These are phyloP conservation scores for Ceyx margarethae DNA, from an alignment of 2,113 vertebrate genomes.

Conservation along the genomic window DNA sequence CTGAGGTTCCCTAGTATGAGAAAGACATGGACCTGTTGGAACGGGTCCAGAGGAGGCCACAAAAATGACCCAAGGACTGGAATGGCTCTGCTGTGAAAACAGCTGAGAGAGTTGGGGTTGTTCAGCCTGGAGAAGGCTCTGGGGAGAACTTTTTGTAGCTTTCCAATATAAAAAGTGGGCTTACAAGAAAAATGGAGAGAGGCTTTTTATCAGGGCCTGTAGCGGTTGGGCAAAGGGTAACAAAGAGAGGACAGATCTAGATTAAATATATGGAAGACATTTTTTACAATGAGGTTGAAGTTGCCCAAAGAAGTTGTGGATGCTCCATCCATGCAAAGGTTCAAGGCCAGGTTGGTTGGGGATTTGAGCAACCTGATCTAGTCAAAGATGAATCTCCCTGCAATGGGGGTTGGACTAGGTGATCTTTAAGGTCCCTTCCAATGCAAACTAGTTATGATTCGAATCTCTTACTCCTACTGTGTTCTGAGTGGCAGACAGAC, in stretches of 20 bases:
- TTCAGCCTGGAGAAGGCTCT: not conserved
- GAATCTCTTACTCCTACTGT: not conserved
- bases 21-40: not conserved
- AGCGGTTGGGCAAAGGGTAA: not conserved
- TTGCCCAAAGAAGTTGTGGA: not conserved
- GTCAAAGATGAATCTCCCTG: not conserved
- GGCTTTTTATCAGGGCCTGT: not conserved
- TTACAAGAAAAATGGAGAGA: not conserved
- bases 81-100: not conserved
- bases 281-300: not conserved
- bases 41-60: not conserved
- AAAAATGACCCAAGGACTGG: not conserved
- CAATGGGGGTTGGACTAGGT: not conserved
- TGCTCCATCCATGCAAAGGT: not conserved
- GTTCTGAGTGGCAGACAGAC: not conserved
- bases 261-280: not conserved
- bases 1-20: accelerated
- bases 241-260: not conserved
- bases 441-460: not conserved
- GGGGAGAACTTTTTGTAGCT: not conserved
- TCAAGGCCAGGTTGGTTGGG: not conserved
- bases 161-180: not conserved
- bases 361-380: not conserved
- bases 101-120: not conserved
- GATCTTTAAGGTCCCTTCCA: not conserved